Conservation (phyloP, 23 tunicate genomes). For the Phallusia fumigata region DNA sequence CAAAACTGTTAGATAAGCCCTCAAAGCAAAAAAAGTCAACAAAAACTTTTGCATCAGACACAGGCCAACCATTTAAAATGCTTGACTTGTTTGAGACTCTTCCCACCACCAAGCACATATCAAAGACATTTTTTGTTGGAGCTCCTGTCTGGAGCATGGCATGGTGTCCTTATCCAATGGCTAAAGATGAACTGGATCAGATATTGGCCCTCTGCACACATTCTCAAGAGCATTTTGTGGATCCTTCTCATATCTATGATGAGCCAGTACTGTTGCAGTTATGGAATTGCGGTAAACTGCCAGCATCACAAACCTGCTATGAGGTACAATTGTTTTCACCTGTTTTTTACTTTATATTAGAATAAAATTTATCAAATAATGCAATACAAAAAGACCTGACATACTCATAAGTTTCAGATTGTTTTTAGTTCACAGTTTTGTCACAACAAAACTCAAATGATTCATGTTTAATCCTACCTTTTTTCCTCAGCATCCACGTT, state of each 20-base stretch:
- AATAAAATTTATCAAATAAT: too few relatives aligned
- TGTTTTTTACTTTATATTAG: too few relatives aligned
- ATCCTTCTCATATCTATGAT: conserved; percentile 20
- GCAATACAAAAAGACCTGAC: too few relatives aligned
- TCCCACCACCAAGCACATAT: neutral
- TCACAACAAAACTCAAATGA: too few relatives aligned
- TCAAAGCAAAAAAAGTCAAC: neutral
- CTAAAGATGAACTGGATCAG: conserved; percentile 13
- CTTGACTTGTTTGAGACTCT: conserved; percentile 27
- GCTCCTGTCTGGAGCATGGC: conserved; percentile 79
- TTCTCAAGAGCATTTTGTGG: conserved; percentile 35
- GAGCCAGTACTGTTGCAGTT: conserved; percentile 56
- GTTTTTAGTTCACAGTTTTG: too few relatives aligned
- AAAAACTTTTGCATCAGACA: neutral
- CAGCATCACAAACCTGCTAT: neutral
- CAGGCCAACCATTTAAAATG: conserved; percentile 10
- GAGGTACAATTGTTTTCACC: neutral
- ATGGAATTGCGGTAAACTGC: conserved; percentile 79
- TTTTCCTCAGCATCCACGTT: conserved; percentile 9
- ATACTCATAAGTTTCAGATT: too few relatives aligned
- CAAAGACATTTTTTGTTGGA: conserved; percentile 47
- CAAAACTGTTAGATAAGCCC: neutral
- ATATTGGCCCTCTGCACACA: conserved; percentile 43
- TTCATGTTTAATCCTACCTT: too few relatives aligned
- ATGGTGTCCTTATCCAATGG: conserved; percentile 64